Percentiles rank a stretch among this genome's conserved stretches.
Conservation (phyloP, 2,113 vertebrate species). For the Bolborhynchus lineola region DNA sequence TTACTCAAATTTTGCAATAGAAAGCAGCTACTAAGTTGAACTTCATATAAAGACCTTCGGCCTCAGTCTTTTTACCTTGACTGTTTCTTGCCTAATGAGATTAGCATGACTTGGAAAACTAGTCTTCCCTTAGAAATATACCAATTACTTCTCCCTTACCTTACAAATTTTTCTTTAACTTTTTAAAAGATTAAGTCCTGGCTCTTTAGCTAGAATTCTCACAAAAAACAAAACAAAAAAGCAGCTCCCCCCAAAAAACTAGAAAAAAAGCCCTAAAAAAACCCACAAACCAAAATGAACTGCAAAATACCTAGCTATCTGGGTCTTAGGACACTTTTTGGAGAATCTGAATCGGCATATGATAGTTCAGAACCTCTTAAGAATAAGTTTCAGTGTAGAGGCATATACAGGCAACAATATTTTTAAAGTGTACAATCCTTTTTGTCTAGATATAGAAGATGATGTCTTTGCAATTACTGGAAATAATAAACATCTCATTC, state of each 20-base stretch:
- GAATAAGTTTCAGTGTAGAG: neutral
- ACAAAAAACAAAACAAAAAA: neutral
- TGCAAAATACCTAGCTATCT: neutral
- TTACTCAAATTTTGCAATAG: neutral
- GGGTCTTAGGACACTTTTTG: neutral
- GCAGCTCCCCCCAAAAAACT: too few species aligned
- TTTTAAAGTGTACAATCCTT: neutral
- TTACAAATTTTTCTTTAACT: neutral
- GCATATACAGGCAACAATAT: neutral
- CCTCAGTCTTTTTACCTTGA: neutral
- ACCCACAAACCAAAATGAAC: neutral
- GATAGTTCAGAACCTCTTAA: neutral
- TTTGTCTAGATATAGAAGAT: neutral
- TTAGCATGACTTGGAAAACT: neutral
- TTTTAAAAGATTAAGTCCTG: neutral
- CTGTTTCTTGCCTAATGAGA: neutral
- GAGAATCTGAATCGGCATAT: neutral
- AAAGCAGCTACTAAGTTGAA: neutral
- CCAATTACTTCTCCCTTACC: neutral
- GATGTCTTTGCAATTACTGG: neutral
- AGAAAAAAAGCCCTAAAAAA: too few species aligned
- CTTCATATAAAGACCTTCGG: neutral
- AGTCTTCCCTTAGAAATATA: neutral
- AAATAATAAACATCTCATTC: neutral
- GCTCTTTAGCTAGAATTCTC: neutral